A percentile compares a stretch with the other conserved stretches of the same genome.
Evolutionary conservation across 92 coral and sea anemone genomes (phyloP).

Genomic region (Plumapathes pennacea): DNA sequence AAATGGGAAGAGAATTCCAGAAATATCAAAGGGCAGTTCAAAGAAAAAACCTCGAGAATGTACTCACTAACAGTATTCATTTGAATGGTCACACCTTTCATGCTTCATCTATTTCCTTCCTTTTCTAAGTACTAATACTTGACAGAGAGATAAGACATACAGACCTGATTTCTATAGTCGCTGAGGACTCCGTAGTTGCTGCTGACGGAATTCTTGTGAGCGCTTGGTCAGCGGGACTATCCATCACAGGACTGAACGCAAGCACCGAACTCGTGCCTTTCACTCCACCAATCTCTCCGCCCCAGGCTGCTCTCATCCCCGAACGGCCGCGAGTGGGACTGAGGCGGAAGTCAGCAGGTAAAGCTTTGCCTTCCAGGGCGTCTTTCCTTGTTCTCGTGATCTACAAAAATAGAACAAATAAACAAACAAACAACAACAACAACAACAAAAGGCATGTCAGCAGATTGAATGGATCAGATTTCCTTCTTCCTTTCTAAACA

Average conservation of each 20-base stretch:
- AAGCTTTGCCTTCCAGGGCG: slow-evolving; percentile 79
- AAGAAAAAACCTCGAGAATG: too few relatives aligned
- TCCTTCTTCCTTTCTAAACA: not conserved
- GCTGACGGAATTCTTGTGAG: slow-evolving; percentile 69
- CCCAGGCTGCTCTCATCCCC: slow-evolving; percentile 97
- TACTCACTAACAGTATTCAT: too few relatives aligned
- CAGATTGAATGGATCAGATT: not conserved
- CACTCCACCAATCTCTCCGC: slow-evolving; percentile 96
- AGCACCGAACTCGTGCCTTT: slow-evolving; percentile 43
- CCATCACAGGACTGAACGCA: slow-evolving; percentile 8
- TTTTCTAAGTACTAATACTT: not conserved
- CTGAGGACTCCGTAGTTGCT: slow-evolving; percentile 56
- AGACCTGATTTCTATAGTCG: slow-evolving; percentile 57
- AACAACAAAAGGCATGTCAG: too few relatives aligned
- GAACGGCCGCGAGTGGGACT: slow-evolving; percentile 94
- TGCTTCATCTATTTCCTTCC: too few relatives aligned
- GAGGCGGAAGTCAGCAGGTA: slow-evolving; percentile 90
- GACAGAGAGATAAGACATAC: not conserved
- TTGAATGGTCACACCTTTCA: too few relatives aligned
- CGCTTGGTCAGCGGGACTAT: slow-evolving; percentile 18
- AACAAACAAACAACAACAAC: not conserved
- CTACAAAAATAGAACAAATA: slow-evolving; percentile 21
- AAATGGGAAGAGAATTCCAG: too few relatives aligned
- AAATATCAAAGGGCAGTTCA: not conserved
- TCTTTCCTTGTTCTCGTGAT: slow-evolving; percentile 92